These are phyloP conservation scores for Erpornis zantholeuca DNA, from an alignment of 2,113 vertebrate genomes.

Conservation along the genomic window DNA sequence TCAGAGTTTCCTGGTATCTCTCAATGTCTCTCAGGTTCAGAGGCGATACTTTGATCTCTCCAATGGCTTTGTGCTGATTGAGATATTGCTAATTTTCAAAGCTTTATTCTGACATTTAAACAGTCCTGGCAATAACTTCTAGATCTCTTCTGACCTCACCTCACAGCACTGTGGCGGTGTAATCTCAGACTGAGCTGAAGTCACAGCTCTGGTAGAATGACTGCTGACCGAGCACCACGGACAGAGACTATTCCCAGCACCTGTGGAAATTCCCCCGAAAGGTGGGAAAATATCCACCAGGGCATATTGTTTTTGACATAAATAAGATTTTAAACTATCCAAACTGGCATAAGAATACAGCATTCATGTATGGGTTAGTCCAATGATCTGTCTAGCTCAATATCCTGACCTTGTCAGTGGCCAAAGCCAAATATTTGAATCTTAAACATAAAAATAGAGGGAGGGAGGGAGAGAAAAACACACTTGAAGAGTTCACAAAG, in stretches of 20 bases:
- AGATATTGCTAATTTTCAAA: neutral
- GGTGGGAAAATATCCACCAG: neutral
- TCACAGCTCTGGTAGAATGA: neutral
- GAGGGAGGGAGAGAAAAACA: neutral
- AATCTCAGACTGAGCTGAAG: neutral
- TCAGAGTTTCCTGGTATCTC: neutral
- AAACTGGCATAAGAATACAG: neutral
- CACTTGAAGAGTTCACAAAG: neutral
- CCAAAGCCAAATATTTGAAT: neutral
- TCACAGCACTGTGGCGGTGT: neutral
- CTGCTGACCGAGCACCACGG: slow-evolving; percentile 2
- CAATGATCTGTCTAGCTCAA: neutral
- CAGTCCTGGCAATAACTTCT: neutral
- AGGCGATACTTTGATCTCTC: neutral
- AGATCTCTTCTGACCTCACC: neutral
- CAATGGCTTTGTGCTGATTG: neutral
- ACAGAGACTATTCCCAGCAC: neutral
- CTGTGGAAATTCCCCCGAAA: neutral
- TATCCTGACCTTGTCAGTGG: neutral
- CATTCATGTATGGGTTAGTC: neutral
- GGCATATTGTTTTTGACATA: neutral
- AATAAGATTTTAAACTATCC: neutral
- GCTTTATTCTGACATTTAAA: neutral
- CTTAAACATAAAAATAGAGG: neutral
- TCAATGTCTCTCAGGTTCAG: neutral